phyloP scores from a whole-genome alignment of 2,797 vertebrate species.

The Anomalospiza imberbis region DNA sequence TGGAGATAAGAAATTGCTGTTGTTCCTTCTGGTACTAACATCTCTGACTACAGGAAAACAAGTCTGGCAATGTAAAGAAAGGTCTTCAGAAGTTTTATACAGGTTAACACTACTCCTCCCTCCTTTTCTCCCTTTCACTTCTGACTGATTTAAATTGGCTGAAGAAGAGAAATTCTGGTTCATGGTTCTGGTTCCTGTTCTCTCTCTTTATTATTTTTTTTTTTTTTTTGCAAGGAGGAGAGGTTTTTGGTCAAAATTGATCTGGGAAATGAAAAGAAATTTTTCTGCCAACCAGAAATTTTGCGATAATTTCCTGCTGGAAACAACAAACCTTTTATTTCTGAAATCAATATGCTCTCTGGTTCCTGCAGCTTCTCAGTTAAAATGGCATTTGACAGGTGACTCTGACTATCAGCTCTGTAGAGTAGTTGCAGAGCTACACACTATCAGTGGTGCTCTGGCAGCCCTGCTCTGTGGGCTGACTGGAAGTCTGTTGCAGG shows the following conservation, averaged over 20 bases:
- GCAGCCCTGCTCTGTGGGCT: neutral
- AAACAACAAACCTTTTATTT: neutral
- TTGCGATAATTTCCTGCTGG: neutral
- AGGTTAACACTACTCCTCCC: neutral
- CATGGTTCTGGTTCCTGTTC: too few species aligned
- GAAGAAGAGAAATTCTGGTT: neutral
- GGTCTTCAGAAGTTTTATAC: neutral
- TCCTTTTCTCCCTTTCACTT: neutral
- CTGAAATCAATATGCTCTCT: neutral
- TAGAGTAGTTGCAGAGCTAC: neutral
- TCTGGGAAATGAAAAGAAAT: neutral
- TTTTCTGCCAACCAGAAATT: constrained; percentile 10
- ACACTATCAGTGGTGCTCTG: neutral
- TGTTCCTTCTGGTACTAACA: neutral
- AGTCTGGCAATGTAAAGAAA: neutral
- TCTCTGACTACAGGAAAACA: neutral
- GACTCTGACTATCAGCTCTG: neutral
- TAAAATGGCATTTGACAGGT: constrained; percentile 44
- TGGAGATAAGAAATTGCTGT: neutral
- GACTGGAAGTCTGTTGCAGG: neutral
- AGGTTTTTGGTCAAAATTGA: neutral
- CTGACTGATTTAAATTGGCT: neutral
- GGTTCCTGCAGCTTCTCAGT: constrained; percentile 25
- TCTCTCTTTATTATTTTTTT: neutral
- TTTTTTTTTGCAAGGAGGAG: neutral